Evolutionary conservation across 2,888 invertebrate genomes (phyloP).

Genomic region (Morpho achilles): DNA sequence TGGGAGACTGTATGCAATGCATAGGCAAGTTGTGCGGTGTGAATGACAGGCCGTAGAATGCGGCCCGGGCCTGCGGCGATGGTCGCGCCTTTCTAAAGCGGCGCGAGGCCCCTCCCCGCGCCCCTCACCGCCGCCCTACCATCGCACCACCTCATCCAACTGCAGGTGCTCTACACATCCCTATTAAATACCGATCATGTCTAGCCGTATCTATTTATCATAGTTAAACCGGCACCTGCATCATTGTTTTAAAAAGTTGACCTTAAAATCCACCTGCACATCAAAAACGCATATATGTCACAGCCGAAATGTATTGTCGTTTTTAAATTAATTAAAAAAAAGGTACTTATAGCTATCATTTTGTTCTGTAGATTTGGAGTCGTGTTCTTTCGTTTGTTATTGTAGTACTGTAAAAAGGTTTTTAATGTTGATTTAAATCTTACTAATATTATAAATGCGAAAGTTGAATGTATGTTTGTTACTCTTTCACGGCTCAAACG

Average conservation of each 20-base stretch:
- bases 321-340: constrained; percentile 24
- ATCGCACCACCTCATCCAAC: constrained; percentile 49
- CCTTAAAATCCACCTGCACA: constrained; percentile 64
- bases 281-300: constrained; percentile 35
- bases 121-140: constrained; percentile 56
- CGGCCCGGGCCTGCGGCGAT: constrained; percentile 77
- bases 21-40: constrained; percentile 78
- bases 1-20: constrained; percentile 77
- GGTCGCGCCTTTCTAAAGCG: constrained; percentile 80
- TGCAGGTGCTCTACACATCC: constrained; percentile 76
- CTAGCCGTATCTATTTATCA: constrained; percentile 72
- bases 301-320: constrained; percentile 46
- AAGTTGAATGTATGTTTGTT: too few species aligned
- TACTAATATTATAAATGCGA: too few species aligned
- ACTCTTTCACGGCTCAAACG: too few species aligned
- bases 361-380: constrained; percentile 11
- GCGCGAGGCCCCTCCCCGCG: constrained; percentile 53
- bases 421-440: too few species aligned
- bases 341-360: constrained; percentile 12
- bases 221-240: constrained; percentile 69
- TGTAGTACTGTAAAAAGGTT: too few species aligned
- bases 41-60: constrained; percentile 80
- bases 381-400: too few species aligned
- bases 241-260: constrained; percentile 66
- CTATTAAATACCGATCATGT: constrained; percentile 77